phyloP scores from a whole-genome alignment of 1,140 invertebrate genomes.

The Chionoecetes opilio region DNA sequence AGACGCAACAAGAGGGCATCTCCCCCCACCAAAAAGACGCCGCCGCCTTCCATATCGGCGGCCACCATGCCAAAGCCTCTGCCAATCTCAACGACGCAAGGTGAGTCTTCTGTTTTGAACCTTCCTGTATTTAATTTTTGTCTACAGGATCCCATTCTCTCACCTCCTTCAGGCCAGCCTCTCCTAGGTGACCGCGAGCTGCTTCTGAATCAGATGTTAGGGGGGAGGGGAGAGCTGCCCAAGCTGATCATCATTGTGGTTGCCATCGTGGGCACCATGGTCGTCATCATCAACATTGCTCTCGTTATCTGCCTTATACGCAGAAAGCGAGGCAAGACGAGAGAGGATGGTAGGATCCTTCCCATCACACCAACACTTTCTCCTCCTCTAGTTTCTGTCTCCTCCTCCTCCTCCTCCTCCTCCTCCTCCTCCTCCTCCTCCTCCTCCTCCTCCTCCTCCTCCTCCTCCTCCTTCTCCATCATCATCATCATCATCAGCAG shows the following conservation, averaged over 20 bases:
- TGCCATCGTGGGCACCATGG: slow-evolving; percentile 90
- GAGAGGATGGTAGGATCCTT: slow-evolving; percentile 73
- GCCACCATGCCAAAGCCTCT: slow-evolving; percentile 69
- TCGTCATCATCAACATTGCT: slow-evolving; percentile 91
- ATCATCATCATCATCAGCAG: neutral
- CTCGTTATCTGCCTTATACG: slow-evolving; percentile 93
- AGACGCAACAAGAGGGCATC: slow-evolving; percentile 84
- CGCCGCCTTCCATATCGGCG: slow-evolving; percentile 69
- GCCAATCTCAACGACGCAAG: slow-evolving; percentile 63
- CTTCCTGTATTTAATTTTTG: neutral
- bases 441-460: neutral
- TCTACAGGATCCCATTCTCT: neutral
- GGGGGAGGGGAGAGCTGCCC: slow-evolving; percentile 88
- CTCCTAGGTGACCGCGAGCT: slow-evolving; percentile 82
- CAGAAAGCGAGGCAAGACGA: slow-evolving; percentile 85
- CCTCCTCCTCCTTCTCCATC: neutral
- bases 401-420: neutral
- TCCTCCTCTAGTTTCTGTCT: neutral
- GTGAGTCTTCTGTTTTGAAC: slow-evolving; percentile 45
- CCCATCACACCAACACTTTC: neutral
- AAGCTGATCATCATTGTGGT: slow-evolving; percentile 92
- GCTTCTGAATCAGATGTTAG: slow-evolving; percentile 87
- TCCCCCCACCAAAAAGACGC: slow-evolving; percentile 79
- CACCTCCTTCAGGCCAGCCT: slow-evolving; percentile 84
- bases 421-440: neutral